Conservation (phyloP, 37 sponge, comb jelly and placozoan species). For the Hexactinellida sp. region DNA sequence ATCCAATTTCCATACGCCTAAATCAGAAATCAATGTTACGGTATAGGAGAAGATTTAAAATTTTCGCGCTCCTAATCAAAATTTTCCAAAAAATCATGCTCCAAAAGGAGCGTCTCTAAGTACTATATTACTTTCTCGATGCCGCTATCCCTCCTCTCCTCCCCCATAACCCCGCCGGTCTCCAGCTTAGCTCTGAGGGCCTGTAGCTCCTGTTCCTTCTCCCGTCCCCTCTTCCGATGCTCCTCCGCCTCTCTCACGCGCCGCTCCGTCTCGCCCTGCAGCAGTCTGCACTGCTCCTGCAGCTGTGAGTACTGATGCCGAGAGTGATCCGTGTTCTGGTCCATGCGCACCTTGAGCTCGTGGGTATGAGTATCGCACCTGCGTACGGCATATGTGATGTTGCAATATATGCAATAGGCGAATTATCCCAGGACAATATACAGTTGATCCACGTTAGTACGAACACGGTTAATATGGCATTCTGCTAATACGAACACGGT, state of each 20-base stretch:
- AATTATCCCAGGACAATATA: too few species aligned
- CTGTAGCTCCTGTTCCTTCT: conserved; percentile 7
- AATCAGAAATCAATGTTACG: too few species aligned
- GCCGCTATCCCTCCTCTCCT: not conserved
- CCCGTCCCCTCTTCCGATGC: not conserved
- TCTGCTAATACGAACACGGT: too few species aligned
- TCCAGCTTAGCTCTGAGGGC: not conserved
- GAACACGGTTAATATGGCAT: too few species aligned
- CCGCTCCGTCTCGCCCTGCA: not conserved
- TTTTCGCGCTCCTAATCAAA: too few species aligned
- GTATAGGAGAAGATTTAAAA: too few species aligned
- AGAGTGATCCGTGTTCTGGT: not conserved
- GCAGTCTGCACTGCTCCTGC: conserved; percentile 16
- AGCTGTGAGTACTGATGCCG: not conserved
- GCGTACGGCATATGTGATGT: too few species aligned
- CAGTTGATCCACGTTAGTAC: too few species aligned
- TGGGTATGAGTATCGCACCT: not conserved
- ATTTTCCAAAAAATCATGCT: too few species aligned
- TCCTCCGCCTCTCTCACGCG: not conserved
- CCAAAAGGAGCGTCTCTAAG: too few species aligned
- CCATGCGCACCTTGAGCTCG: not conserved
- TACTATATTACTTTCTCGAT: not conserved
- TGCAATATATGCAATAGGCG: too few species aligned
- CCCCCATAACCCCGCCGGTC: not conserved
- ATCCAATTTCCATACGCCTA: too few species aligned